Evolutionary conservation across 2,888 invertebrate species (phyloP).

Genomic region (Drosophila bunnanda): DNA sequence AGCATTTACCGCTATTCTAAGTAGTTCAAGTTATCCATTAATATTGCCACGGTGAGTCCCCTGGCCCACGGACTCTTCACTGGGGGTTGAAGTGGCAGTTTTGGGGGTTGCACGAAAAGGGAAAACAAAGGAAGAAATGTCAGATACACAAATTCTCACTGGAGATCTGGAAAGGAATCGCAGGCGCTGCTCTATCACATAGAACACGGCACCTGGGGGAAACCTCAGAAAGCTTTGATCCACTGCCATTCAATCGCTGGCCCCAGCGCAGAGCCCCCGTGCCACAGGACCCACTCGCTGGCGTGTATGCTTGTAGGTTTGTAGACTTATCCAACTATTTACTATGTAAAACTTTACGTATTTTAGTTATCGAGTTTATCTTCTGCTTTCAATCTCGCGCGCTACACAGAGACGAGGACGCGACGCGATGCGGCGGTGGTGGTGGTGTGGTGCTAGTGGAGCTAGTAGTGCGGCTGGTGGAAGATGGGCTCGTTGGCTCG

Average conservation of each 20-base stretch:
- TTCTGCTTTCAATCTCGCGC: conserved; percentile 50
- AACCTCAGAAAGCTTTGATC: conserved; percentile 22
- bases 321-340: conserved; percentile 80
- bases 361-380: conserved; percentile 82
- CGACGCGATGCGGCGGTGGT: conserved; percentile 31
- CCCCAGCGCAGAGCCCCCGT: not conserved
- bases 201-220: conserved; percentile 30
- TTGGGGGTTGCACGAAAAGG: conserved; percentile 23
- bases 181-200: conserved; percentile 56
- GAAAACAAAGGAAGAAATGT: conserved; percentile 18
- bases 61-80: conserved; percentile 18
- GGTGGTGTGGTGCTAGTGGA: conserved; percentile 39
- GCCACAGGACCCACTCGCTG: conserved; percentile 46
- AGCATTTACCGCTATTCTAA: conserved; percentile 66
- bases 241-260: conserved; percentile 3
- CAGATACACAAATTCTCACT: conserved; percentile 33
- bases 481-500: conserved; percentile 50
- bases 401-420: conserved; percentile 60
- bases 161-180: conserved; percentile 28
- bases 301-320: conserved; percentile 44
- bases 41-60: conserved; percentile 32
- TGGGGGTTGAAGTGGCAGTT: conserved; percentile 12
- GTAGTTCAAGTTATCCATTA: conserved; percentile 52
- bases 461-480: conserved; percentile 44
- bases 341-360: conserved; percentile 83